Base-by-base conservation (phyloP, 1,140 invertebrate species). In the Solenopsis fugax region DNA sequence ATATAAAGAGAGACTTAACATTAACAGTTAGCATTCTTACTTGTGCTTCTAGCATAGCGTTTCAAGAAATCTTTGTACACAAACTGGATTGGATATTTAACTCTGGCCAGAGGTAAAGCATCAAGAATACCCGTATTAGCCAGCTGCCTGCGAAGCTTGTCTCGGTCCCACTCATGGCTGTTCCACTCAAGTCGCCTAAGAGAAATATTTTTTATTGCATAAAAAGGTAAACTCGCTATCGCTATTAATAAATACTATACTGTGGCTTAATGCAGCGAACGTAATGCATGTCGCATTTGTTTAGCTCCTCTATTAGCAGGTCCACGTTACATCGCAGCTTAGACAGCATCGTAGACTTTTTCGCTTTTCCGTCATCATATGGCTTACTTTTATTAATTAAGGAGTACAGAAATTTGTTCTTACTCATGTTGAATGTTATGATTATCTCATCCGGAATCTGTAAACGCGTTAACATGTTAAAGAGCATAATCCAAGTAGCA, bases 251-350 rank as follows among this genome's bases (percentile, higher is more conserved):
- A 41, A 64, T 88, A 58, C 65, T 52, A 76, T 91, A 93, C 93
- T 88, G 89, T 34, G 91, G 93, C 77, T 88, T 93, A 16, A 93
- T 86, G 81, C 93, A 94, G 80, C 91, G 85, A 18, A 94, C 91
- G 45, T 94, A 93, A 89, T 93, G 92, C 4, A 88, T 56, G 64
- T 94, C 93, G 76, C 93, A 94, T 65, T 92, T 90, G 0, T 88
- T 90, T 16, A 94, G 76, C 72, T 93, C 89, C 78, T 91, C 89
- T 29, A 93, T 85, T 48, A 94, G 90, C 0, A 62, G 34, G 58
- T 94, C 92, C 78, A 94, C 88, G 29, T 91, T 93, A 24, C 75
- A 87, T 73, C 90, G 93, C 21, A 94, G 76, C 88, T 94, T 94
- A 9, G 90, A 89, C 21, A 94, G 82, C 73, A 92, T 92, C 3